A percentile compares a stretch with the other conserved stretches of the same genome.
Conservation (phyloP, 2,797 vertebrate species). For the Acanthopagrus latus region DNA sequence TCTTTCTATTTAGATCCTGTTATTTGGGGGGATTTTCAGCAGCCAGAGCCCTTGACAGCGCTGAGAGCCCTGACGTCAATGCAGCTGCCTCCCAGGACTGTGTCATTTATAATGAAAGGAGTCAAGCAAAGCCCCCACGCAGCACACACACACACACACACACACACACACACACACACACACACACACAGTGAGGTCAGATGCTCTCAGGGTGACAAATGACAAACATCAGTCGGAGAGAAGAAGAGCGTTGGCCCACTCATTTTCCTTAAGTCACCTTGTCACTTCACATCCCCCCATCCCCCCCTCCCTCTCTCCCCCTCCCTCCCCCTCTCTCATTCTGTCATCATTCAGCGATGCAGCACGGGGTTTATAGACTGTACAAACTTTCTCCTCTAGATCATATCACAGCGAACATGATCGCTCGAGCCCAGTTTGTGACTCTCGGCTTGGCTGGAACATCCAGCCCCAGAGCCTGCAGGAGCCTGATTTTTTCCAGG, state of each 20-base stretch:
- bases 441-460: conserved; percentile 25
- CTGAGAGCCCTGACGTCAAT: conserved; percentile 81
- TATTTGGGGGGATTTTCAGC: conserved; percentile 71
- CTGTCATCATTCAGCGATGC: conserved; percentile 32
- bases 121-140: conserved; percentile 73
- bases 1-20: conserved; percentile 70
- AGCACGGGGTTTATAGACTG: background rate
- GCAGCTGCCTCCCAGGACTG: conserved; percentile 82
- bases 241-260: conserved; percentile 31
- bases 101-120: conserved; percentile 82
- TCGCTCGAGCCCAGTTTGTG: conserved; percentile 15
- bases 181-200: conserved; percentile 58
- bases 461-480: conserved; percentile 40
- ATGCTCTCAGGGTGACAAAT: conserved; percentile 68
- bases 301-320: background rate
- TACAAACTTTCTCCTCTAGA: conserved; percentile 26
- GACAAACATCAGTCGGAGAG: conserved; percentile 66
- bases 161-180: conserved; percentile 14
- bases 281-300: conserved; percentile 2
- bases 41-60: conserved; percentile 66
- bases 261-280: conserved; percentile 63
- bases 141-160: conserved; percentile 1
- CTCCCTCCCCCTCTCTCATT: background rate
- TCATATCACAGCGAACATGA: conserved; percentile 13
- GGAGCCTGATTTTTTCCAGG: conserved; percentile 47